Conservation (phyloP, 1,140 invertebrate genomes). For the Whitmania pigra region DNA sequence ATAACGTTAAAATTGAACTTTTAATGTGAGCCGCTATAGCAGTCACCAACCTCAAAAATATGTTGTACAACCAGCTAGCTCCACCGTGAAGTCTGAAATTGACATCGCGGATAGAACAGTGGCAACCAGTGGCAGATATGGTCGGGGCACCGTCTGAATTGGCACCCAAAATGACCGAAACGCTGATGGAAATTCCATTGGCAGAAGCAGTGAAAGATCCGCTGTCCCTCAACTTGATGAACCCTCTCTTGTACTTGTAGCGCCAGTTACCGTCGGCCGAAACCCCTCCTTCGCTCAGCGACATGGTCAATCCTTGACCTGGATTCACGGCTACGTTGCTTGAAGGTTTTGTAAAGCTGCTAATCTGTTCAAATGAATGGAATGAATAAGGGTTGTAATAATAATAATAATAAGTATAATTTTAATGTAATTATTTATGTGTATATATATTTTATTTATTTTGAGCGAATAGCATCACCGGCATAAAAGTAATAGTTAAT, state of each 20-base stretch:
- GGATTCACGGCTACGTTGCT: background rate
- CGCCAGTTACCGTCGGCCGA: constrained; percentile 16
- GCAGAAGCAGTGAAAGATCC: constrained; percentile 12
- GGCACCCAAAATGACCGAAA: constrained; percentile 12
- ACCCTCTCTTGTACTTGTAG: constrained; percentile 14
- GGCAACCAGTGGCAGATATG: background rate
- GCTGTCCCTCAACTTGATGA: constrained; percentile 5
- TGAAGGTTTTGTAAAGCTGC: constrained; percentile 5
- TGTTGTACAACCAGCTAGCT: constrained; percentile 22
- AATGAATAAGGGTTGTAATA: too few species aligned
- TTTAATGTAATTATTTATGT: too few species aligned
- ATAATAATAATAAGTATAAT: too few species aligned
- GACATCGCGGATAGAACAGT: background rate
- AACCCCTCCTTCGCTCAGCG: background rate
- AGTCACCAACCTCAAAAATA: constrained; percentile 11
- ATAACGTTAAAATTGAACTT: too few species aligned
- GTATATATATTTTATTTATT: too few species aligned
- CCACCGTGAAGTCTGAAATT: constrained; percentile 19
- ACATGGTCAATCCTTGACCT: constrained; percentile 12
- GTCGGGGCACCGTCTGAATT: constrained; percentile 18
- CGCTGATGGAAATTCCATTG: constrained; percentile 10
- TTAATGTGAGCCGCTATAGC: too few species aligned
- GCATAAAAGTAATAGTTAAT: too few species aligned
- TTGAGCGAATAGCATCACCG: too few species aligned
- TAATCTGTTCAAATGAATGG: background rate